Evolutionary conservation across 2,888 invertebrate species (phyloP).

Genomic region (Brachycybe producta): DNA sequence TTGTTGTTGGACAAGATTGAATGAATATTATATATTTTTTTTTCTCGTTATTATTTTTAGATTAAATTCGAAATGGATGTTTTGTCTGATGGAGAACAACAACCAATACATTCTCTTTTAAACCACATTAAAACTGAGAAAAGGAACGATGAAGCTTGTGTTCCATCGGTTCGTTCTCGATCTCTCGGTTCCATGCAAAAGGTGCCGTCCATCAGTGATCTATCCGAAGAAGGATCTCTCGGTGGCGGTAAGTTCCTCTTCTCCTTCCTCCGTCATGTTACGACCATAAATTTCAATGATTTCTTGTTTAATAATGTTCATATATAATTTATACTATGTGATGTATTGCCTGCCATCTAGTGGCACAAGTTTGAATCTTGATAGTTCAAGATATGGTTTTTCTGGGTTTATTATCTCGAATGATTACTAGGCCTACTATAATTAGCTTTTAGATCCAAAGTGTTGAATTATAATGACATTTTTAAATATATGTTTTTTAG

Average conservation of each 20-base stretch:
- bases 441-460: no score
- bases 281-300: no score
- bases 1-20: background rate
- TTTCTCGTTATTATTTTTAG: slow-evolving; percentile 3
- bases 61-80: slow-evolving; percentile 20
- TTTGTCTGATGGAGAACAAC: slow-evolving; percentile 8
- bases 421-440: no score
- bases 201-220: slow-evolving; percentile 78
- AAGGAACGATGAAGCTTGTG: slow-evolving; percentile 38
- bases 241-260: slow-evolving; percentile 42
- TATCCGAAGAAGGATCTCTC: slow-evolving; percentile 76
- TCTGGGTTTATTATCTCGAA: no score
- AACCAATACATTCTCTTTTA: slow-evolving; percentile 1
- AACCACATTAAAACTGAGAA: slow-evolving; percentile 18
- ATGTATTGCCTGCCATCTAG: no score
- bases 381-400: no score
- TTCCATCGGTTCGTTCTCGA: slow-evolving; percentile 29
- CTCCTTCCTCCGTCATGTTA: no score
- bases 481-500: no score
- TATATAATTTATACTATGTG: no score
- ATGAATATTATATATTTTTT: background rate
- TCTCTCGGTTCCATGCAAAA: slow-evolving; percentile 60
- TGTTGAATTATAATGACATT: no score
- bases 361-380: no score
- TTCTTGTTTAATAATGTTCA: no score